Conservation (phyloP, 2,113 vertebrate species). For the Prochilodus magdalenae region DNA sequence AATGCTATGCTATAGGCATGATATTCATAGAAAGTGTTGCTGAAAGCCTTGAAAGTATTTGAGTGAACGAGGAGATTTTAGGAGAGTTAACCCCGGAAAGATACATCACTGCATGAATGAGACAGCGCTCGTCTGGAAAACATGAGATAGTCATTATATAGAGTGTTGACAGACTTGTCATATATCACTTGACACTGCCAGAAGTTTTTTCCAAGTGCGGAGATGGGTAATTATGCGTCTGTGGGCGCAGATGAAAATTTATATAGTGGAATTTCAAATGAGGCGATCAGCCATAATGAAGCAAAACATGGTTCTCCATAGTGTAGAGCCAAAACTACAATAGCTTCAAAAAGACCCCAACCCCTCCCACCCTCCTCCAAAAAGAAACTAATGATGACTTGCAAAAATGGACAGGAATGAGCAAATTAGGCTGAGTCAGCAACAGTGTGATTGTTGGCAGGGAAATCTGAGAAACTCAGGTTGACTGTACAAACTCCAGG, state of each 20-base stretch:
- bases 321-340: neutral
- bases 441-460: constrained; percentile 27
- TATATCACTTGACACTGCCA: neutral
- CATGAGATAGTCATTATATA: neutral
- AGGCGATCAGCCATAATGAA: neutral
- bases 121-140: neutral
- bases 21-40: too few relatives aligned
- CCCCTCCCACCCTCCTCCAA: too few relatives aligned
- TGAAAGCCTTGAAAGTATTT: neutral
- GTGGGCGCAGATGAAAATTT: constrained; percentile 15
- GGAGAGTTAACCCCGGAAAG: neutral
- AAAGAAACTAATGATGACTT: neutral
- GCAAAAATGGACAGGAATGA: neutral
- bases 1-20: too few relatives aligned
- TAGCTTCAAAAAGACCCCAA: neutral
- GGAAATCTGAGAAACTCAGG: neutral
- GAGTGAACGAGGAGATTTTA: neutral
- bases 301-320: neutral
- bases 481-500: neutral
- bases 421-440: constrained; percentile 6
- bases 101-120: neutral
- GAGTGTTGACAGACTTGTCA: constrained; percentile 7
- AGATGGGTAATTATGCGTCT: constrained; percentile 2
- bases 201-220: constrained; percentile 11
- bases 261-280: constrained; percentile 30